Base-by-base conservation (phyloP, 2,113 vertebrate genomes). In the Notothenia rossii region DNA sequence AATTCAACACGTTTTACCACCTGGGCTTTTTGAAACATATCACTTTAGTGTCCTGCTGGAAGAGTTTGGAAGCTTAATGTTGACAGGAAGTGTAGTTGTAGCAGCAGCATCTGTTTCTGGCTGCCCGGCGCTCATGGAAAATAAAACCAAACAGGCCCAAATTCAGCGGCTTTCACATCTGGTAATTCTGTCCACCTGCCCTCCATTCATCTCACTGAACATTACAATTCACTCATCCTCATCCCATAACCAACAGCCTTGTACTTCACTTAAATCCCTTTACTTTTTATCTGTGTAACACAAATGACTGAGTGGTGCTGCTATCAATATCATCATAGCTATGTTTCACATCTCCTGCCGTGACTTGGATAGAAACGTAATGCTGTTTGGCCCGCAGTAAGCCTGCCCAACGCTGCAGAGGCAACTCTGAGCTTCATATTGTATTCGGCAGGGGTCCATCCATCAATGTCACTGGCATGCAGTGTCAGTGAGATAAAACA, bases 401-500 rank as follows among this genome's bases (percentile, higher is more conserved):
- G 64, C n/a, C 46, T 18, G 43, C 29, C 25, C 15, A 20, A 48
- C 29, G 0, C 53, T 81, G 82, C 82, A 71, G 68, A 83, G 40
- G n/a, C 61, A 33, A 68, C 55, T 48, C 51, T 40, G 72, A 55
- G 74, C 78, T 68, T 74, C 54, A 60, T 48, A 69, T 40, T 86
- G 82, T 67, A 75, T 79, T 72, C 66, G 74, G 64, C 29, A 2
- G 61, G 22, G 33, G 58, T 81, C 84, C 85, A 84, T 91, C 75
- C 76, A 87, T 94, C 89, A 89, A 29, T 66, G 84, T 82, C 81
- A 67, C 46, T 46, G 60, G 68, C 0, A 8, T 75, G 76, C 60
- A 60, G 60, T 58, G 46, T 85, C 81, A 81, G 72, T 62, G 60
- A 40, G 36, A 86, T 86, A 85, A 90, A 88, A 84, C 25, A 59